Conservation (phyloP, 2,797 vertebrate genomes). For the Parauchenoglanis ngamensis region DNA sequence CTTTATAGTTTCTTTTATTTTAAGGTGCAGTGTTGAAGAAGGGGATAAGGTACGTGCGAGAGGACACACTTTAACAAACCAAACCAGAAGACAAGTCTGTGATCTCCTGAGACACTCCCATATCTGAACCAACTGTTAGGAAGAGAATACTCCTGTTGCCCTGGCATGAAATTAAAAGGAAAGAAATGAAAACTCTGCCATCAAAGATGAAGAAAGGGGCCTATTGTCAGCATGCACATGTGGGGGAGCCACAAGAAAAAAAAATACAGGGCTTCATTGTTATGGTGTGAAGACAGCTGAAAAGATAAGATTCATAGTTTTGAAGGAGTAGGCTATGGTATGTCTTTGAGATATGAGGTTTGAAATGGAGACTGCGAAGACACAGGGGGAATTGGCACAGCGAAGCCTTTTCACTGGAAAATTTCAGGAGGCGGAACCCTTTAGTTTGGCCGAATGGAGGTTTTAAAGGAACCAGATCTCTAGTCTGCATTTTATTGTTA, state of each 20-base stretch:
- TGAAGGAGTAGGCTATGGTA: constrained; percentile 59
- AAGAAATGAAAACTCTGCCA: constrained; percentile 52
- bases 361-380: constrained; percentile 45
- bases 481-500: constrained; percentile 30
- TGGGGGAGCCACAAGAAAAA: constrained; percentile 37
- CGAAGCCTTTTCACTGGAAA: constrained; percentile 46
- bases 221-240: constrained; percentile 57
- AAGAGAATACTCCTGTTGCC: constrained; percentile 39
- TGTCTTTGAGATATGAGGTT: constrained; percentile 56
- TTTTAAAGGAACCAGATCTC: constrained; percentile 35
- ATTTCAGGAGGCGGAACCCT: constrained; percentile 38
- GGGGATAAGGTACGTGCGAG: background rate
- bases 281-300: constrained; percentile 64
- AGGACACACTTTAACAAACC: background rate
- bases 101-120: constrained; percentile 23
- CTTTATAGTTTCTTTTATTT: background rate
- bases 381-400: constrained; percentile 24
- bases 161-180: constrained; percentile 55
- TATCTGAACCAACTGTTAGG: constrained; percentile 39
- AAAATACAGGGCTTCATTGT: constrained; percentile 60
- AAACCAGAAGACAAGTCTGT: constrained; percentile 21
- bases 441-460: constrained; percentile 25
- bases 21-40: background rate
- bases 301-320: constrained; percentile 65
- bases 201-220: constrained; percentile 53